Percentiles rank a stretch among this genome's conserved stretches.
phyloP scores from a whole-genome alignment of 2,888 invertebrate species.

The Sinhomidia bicolor region DNA sequence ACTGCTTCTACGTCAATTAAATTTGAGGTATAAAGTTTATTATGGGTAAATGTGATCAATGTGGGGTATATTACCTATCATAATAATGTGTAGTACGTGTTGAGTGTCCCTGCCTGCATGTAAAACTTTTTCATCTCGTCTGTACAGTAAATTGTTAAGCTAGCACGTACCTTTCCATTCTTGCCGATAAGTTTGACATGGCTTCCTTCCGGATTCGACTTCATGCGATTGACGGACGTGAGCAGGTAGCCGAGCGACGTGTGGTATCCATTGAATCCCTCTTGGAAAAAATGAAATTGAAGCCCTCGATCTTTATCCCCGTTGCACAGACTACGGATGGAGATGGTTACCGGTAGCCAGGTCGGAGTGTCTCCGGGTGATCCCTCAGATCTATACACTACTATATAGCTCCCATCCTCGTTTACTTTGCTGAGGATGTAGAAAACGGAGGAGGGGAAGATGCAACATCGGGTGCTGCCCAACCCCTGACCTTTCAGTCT shows the following conservation, averaged over 20 bases:
- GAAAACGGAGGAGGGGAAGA: conserved; percentile 73
- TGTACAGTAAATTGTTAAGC: too few relatives aligned
- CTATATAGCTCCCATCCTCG: conserved; percentile 69
- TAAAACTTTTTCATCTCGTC: not conserved
- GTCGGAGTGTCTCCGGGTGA: conserved; percentile 81
- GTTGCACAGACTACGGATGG: conserved; percentile 82
- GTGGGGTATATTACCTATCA: not conserved
- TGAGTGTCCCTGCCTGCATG: not conserved
- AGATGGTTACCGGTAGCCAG: conserved; percentile 83
- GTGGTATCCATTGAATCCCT: conserved; percentile 80
- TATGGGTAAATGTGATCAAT: not conserved
- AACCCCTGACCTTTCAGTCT: conserved; percentile 74
- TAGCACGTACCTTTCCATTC: conserved; percentile 74
- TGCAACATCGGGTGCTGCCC: conserved; percentile 72
- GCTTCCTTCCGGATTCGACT: conserved; percentile 50
- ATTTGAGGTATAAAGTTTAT: not conserved
- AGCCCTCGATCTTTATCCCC: conserved; percentile 83
- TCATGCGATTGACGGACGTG: conserved; percentile 78
- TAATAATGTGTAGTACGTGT: not conserved
- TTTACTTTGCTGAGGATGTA: conserved; percentile 73
- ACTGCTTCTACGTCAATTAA: not conserved
- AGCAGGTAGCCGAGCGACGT: conserved; percentile 78
- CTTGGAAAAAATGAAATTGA: conserved; percentile 83
- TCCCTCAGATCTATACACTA: conserved; percentile 80
- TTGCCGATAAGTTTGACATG: conserved; percentile 69